Base-by-base conservation (phyloP, 2,113 vertebrate genomes). In the Accipiter virgatus region DNA sequence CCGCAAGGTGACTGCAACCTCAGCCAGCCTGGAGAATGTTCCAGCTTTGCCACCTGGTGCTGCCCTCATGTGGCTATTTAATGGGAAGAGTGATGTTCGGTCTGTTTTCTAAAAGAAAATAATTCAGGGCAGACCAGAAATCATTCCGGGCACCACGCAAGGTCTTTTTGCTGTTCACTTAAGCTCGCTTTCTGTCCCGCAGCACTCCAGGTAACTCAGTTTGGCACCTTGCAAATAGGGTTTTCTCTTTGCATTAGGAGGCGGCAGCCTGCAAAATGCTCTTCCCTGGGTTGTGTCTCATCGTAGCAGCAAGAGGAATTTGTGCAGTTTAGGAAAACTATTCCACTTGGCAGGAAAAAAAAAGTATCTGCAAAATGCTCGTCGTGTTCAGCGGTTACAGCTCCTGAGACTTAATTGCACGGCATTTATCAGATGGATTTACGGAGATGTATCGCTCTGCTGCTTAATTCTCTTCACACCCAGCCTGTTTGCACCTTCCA, bases 21-120 rank as follows among this genome's bases (percentile, higher is more conserved):
- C 65, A 19, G 20, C 45, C 45, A 47, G 42, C 16, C 34, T 9
- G 79, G 65, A 36, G 16, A 2, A 0, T 0, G 4, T 1, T 27
- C 52, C 67, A 16, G 55, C 62, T 85, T 23, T 74, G 61, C 43
- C 45, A 45, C 22, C 45, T 20, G 56, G 13, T 96, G 79, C 94
- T 95, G 96, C 96, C 96, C 75, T 92, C 96, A 2, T 7, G 81
- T 45, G 96, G 96, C 20, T 61, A 0, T 11, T 43, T 0, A 1
- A 3, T 10, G 71, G 26, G 5, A 55, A 48, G 2, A 3, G 25
- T 0, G 62, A 40, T 25, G 53, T 5, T 20, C 8, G 17, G 5
- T 15, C 10, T 17, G 32, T 7, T 38, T 40, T 32, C n/a, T 8
- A 20, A 73, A 84, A 65, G 8, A 2, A 73, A 84, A 65, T 8